Evolutionary conservation across 37 sponge, comb jelly and placozoan genomes (phyloP).

Genomic region (Spongia lamella): DNA sequence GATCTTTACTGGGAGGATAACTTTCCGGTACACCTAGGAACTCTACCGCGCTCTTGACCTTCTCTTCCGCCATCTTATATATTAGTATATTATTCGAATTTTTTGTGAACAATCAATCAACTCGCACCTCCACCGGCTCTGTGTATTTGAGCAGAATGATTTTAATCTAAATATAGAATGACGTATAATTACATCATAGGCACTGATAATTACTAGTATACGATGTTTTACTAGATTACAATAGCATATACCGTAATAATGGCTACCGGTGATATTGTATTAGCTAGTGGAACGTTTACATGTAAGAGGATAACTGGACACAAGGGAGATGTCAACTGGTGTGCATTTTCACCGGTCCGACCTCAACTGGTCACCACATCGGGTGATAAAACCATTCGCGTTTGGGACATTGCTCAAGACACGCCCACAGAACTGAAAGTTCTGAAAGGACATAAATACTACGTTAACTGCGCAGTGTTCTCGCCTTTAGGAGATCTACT

Average conservation of each 20-base stretch:
- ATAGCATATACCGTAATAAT: no score
- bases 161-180: no score
- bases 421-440: conserved; percentile 8
- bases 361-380: conserved; percentile 43
- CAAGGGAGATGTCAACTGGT: conserved; percentile 66
- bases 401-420: conserved; percentile 38
- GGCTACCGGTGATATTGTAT: no score
- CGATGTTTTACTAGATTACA: no score
- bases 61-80: neutral
- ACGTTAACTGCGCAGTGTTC: conserved; percentile 60
- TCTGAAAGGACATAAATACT: conserved; percentile 46
- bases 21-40: conserved; percentile 28
- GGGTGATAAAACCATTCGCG: conserved; percentile 46
- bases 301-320: conserved; percentile 24
- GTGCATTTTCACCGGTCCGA: conserved; percentile 49
- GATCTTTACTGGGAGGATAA: conserved; percentile 43
- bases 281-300: no score
- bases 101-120: no score
- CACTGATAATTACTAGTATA: no score
- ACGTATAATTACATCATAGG: no score
- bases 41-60: neutral
- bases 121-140: no score
- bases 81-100: neutral
- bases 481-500: conserved; percentile 59
- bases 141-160: no score